Conservation (phyloP, 2,888 invertebrate species). For the Drosophila neonasuta region DNA sequence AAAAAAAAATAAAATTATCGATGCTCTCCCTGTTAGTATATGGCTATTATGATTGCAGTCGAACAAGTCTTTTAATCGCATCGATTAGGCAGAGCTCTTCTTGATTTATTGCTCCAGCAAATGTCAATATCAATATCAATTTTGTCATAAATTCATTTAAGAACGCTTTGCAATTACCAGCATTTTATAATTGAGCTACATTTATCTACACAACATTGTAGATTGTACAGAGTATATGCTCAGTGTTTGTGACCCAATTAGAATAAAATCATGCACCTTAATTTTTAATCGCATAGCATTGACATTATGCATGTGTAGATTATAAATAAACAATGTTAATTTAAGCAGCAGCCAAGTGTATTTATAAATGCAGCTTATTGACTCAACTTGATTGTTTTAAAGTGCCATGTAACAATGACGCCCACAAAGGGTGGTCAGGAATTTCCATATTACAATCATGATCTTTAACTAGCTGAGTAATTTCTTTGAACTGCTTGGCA, state of each 20-base stretch:
- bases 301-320: conserved; percentile 1
- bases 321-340: conserved; percentile 29
- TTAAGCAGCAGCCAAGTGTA: conserved; percentile 29
- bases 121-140: neutral
- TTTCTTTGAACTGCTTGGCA: neutral
- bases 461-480: neutral
- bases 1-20: conserved; percentile 26
- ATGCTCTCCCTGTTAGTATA: conserved; percentile 7
- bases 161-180: neutral
- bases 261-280: conserved; percentile 2
- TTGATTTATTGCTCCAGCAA: neutral
- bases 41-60: conserved; percentile 3
- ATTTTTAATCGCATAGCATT: neutral
- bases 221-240: neutral
- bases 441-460: neutral
- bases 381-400: conserved; percentile 15
- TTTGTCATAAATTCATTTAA: neutral
- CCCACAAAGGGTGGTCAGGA: conserved; percentile 8
- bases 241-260: conserved; percentile 1
- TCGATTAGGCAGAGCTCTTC: neutral
- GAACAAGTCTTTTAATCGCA: neutral
- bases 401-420: conserved; percentile 43
- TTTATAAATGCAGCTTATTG: conserved; percentile 4
- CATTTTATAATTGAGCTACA: neutral
- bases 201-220: neutral